Conservation (phyloP, 2,113 vertebrate species). For the Sylvilagus bachmani region DNA sequence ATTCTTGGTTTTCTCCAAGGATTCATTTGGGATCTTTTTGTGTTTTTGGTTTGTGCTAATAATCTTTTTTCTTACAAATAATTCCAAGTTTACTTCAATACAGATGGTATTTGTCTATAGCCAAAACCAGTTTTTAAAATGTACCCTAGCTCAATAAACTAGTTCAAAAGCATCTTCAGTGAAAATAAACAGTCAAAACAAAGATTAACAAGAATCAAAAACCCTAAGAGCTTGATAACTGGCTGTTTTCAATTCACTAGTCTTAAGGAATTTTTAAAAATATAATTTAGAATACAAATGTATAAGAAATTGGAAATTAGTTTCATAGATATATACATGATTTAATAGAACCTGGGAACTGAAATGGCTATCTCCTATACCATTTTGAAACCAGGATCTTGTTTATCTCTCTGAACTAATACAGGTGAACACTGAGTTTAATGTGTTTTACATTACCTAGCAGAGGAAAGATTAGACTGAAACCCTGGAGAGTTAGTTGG, state of each 20-base stretch:
- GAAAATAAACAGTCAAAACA: conserved; percentile 87
- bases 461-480: neutral
- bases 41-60: conserved; percentile 84
- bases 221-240: neutral
- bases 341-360: conserved; percentile 72
- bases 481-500: neutral
- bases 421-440: conserved; percentile 60
- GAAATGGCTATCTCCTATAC: conserved; percentile 67
- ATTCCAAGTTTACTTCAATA: conserved; percentile 86
- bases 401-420: conserved; percentile 61
- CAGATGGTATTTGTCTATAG: conserved; percentile 87
- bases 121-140: conserved; percentile 86
- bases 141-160: conserved; percentile 83
- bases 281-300: conserved; percentile 56
- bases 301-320: conserved; percentile 72
- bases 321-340: conserved; percentile 59
- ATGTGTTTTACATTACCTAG: neutral
- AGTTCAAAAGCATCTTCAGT: conserved; percentile 83
- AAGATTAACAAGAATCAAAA: conserved; percentile 79
- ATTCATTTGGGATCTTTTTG: conserved; percentile 72
- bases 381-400: conserved; percentile 83
- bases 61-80: conserved; percentile 82
- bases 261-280: conserved; percentile 60
- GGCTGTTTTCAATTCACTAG: conserved; percentile 35
- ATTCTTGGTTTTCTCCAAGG: conserved; percentile 73